Evolutionary conservation across 2,113 vertebrate species (phyloP).

Genomic region (Tragelaphus imberbis): DNA sequence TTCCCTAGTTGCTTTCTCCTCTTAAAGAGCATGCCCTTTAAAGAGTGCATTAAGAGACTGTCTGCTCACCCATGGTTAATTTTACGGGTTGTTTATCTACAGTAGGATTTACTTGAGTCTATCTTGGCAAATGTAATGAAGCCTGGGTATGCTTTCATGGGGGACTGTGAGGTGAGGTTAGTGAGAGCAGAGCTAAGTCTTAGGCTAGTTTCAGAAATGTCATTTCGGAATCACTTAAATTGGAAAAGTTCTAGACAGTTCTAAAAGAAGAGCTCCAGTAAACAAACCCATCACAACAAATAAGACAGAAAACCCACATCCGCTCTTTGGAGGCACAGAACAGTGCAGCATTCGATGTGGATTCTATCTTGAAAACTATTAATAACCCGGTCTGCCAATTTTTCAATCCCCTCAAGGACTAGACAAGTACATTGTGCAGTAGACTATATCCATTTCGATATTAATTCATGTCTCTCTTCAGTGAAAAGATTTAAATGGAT

Average conservation of each 20-base stretch:
- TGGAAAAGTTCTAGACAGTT: constrained; percentile 68
- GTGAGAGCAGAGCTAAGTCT: constrained; percentile 37
- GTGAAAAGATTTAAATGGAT: not conserved
- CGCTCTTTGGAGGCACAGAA: constrained; percentile 28
- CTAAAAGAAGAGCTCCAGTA: constrained; percentile 60
- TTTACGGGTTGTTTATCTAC: constrained; percentile 70
- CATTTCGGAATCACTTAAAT: constrained; percentile 64
- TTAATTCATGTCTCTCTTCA: not conserved
- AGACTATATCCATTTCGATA: not conserved
- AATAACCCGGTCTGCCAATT: constrained; percentile 31
- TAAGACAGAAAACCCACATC: constrained; percentile 49
- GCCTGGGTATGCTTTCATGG: constrained; percentile 41
- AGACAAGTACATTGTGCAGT: not conserved
- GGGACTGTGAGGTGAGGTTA: constrained; percentile 41
- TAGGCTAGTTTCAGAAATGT: constrained; percentile 64
- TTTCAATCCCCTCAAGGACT: not conserved
- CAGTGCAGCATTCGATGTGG: not conserved
- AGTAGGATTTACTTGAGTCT: constrained; percentile 64
- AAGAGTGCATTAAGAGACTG: constrained; percentile 36
- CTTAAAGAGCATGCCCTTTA: constrained; percentile 71
- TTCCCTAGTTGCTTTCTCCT: constrained; percentile 43
- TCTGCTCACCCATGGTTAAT: constrained; percentile 64
- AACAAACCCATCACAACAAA: constrained; percentile 67
- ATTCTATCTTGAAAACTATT: constrained; percentile 43
- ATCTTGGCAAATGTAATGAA: constrained; percentile 65